Evolutionary conservation across 2,797 vertebrate genomes (phyloP), one percentile per base, ranked within the genome.

Genomic region (Percopsis omiscomaycus): DNA sequence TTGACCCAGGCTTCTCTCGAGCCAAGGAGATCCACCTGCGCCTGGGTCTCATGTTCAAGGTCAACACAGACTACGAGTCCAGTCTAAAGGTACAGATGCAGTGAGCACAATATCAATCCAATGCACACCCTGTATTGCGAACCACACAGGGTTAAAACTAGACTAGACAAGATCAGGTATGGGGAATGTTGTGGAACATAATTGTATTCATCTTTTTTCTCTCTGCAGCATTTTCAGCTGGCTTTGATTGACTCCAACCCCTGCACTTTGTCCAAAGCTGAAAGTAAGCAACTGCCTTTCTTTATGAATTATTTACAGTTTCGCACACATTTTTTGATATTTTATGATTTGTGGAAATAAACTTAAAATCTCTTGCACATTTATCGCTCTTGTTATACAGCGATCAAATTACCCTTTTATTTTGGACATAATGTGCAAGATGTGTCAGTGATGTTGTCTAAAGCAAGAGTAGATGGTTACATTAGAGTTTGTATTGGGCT

Each of bases 241-340:
- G 96, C 96, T 92, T 94, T 98, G 94, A 95, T 99, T 90, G 96
- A 98, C 94, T 98, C 95, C 86, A 96, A 95, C 88, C 93, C 95
- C 91, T 98, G 97, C 95, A 98, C 96, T 94, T 97, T 98, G 95
- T 98, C 97, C 88, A 97, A 96, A 89, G 96, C 95, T 93, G 96
- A 98, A 96, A 98, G 96, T 99, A 95, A 98, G 95, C 95, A 91
- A 71, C 56, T 5, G 45, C 11, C 28, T 12, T 47, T 37, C 14
- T 8, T 1, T 10, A 6, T 27, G 28, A 37, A n/a, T 22, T 22
- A 54, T 4, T 54, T 2, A 1, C 27, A 15, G 14, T 55, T n/a
- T 15, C 1, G 12, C 42, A 0, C 14, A 9, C 16, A 10, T 28
- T 48, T 29, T 28, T 28, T 3, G 1, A 3, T 8, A 12, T 27